Evolutionary conservation across 2,113 vertebrate species (phyloP), one percentile per base, ranked within the genome.

Genomic region (Baryphthengus martii): DNA sequence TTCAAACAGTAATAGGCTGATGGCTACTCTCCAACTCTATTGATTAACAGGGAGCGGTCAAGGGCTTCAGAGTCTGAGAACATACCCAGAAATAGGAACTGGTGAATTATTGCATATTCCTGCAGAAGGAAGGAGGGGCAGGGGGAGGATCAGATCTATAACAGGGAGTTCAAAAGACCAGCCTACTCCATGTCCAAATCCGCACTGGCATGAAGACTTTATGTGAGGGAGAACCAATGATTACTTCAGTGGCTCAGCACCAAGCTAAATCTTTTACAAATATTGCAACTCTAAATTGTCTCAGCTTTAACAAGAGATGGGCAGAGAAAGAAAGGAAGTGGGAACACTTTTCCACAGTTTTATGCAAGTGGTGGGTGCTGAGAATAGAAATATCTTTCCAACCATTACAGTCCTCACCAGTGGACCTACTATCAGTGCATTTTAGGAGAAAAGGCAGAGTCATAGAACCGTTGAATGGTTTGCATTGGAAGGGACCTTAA

Each of bases 11-110:
- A 96, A 95, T 81, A 95, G 86, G 70, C 80, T 90, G 85, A 75
- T 97, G 93, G 95, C 95, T 58, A 80, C 76, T 13, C 73, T 95
- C 95, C 95, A 96, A 2, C 44, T 93, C 61, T 63, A 89, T 84
- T 96, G 96, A 96, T 96, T 93, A 96, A 90, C 92, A 82, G 88
- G 23, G 82, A 96, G 76, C 67, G 93, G 90, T 90, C 94, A 92
- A 89, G 76, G 40, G 93, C 79, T 82, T 71, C 85, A n/a, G 65
- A 49, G 82, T 76, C 72, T 95, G 66, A 94, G 75, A 93, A 93
- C 71, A 86, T 20, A 81, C 63, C 83, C 76, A 92, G 88, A 75
- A 75, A 72, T 1, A 3, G 28, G 31, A 70, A 17, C 44, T 19
- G 61, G 53, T 81, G 93, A 92, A 87, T 94, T 72, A 90, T 26